Base-by-base conservation (phyloP, 2,888 invertebrate species). In the Micoletzkya japonica region DNA sequence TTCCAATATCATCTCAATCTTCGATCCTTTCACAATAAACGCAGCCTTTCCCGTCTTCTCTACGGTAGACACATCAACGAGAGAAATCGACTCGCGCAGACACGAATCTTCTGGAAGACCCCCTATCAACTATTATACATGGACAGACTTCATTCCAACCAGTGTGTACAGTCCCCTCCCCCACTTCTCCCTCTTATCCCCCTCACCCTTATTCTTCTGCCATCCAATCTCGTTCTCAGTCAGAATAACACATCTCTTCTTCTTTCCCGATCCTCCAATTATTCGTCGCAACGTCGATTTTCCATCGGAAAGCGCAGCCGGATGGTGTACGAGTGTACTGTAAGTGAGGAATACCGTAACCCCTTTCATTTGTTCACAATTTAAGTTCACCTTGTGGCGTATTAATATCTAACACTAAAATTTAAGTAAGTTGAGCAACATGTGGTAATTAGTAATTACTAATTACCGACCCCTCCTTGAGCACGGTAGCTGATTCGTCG, bases 1-100 rank as follows among this genome's bases (percentile, higher is more conserved):
- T 71, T 82, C 84, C 70, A 85, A 84, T 32, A 77, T 76, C 30
- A 82, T 71, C 57, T 81, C 79, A 7, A 67, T 56, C 20, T 50
- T 59, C 7, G 74, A 74, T n/a, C 77, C 76, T 7, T 70, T 71
- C 6, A 84, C 75, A 7, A 76, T 73, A 50, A 84, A 74, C 3
- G 79, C 72, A 57, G 78, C 72, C 70, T 81, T 6, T 3, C 17
- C 32, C 20, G 64, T 66, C 28, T 54, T 14, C 6, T 54, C 64
- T 20, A 54, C 28, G 10, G 37, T 26, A 1, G 36, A 28, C 54
- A 63, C 24, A 6, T 66, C 64, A 4, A 20, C 34, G 4, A 66
- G 64, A 2, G 54, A 24, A 36, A 66, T 52, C 20, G 37, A 66
- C 37, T 66, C 64, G 7, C 64, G 64, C 3, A 37, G 54, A 26